Evolutionary conservation across 2,888 invertebrate species (phyloP), one percentile per base, ranked within the genome.

Genomic region (Subacronicta megacephala): DNA sequence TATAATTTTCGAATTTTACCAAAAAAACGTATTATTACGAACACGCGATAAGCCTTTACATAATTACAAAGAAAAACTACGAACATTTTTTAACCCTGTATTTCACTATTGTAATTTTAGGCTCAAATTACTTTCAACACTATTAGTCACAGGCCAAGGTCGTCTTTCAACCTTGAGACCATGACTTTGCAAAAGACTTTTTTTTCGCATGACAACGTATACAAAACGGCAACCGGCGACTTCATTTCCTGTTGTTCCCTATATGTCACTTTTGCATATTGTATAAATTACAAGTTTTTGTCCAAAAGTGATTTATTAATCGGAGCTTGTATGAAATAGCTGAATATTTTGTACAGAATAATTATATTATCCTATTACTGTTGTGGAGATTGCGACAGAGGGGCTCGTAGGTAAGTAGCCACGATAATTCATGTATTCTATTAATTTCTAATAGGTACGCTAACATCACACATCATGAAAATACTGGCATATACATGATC

Each of bases 121-220:
- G 12, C 17, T 15, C 29, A 64, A 64, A 52, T 52, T 33, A 60
- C 53, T 42, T 67, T 45, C 33, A 45, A 23, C 40, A 40, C 47
- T 52, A 44, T 59, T 59, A 44, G 16, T 41, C 20, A 44, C 1
- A 10, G 12, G 31, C 13, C 40, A 64, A 64, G 68, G 68, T 26
- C n/a, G 6, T 7, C 12, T 41, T 40, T 10, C 17, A 31, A 12
- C 6, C 35, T 56, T 44, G 44, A 31, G 26, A 35, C 5, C 33
- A 37, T 49, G 41, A 59, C 52, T 45, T 26, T n/a, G 15, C 33
- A 64, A 53, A 60, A 29, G 0, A 23, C 23, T 40, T 20, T 38
- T 23, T 35, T 16, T 43, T 43, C n/a, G 26, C 10, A 23, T 3
- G 15, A 35, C 31, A 31, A 41, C 38, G 13, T 7, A 17, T 43